Conservation (phyloP, 2,113 vertebrate genomes). For the Stercorarius parasiticus region DNA sequence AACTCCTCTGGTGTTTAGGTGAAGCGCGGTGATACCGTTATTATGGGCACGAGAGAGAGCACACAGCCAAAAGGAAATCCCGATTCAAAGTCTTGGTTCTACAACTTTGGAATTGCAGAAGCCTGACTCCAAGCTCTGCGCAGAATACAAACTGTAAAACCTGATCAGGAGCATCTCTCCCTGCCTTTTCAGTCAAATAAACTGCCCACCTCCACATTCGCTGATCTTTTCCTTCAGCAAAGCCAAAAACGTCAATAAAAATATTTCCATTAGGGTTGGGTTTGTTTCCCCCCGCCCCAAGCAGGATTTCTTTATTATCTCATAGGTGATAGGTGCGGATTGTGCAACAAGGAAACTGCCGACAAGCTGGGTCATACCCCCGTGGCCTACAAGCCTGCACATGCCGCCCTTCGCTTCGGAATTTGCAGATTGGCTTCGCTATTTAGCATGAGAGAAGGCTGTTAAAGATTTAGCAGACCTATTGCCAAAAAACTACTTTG, state of each 20-base stretch:
- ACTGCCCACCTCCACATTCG: neutral
- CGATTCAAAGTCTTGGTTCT: accelerated
- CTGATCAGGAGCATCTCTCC: neutral
- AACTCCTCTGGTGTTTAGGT: neutral
- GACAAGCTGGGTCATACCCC: neutral
- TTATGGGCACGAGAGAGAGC: neutral
- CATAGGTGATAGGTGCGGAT: neutral
- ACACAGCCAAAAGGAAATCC: neutral
- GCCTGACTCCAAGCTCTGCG: accelerated
- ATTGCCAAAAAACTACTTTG: constrained; percentile 15
- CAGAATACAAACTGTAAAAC: neutral
- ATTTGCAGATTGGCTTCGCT: neutral
- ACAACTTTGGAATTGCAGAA: accelerated
- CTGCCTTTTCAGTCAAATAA: neutral
- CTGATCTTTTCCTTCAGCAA: neutral
- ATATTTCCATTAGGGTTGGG: neutral
- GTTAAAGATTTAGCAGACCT: neutral
- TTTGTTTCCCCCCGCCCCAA: too few relatives aligned
- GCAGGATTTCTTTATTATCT: neutral
- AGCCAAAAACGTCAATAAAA: neutral
- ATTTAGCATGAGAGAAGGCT: neutral
- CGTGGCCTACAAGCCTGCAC: neutral
- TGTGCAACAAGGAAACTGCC: neutral
- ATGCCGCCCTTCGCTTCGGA: neutral
- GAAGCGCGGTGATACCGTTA: accelerated